Evolutionary conservation across 30 jellyfish, hydroid and myxozoan genomes (phyloP), one percentile per base, ranked within the genome.

Genomic region (Turritopsis rubra): DNA sequence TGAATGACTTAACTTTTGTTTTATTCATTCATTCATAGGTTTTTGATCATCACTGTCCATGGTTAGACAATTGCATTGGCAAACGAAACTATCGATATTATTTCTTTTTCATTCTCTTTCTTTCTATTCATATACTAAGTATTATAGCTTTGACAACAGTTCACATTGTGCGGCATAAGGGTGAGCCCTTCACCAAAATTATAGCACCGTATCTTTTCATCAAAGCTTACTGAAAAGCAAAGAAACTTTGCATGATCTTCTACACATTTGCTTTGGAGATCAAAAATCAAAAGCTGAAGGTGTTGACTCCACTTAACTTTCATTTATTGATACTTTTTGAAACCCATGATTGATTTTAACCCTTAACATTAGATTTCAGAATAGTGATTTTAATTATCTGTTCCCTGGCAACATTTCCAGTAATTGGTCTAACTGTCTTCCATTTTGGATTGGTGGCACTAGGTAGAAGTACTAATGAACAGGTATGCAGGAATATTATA

Each of bases 61-160:
- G 99, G 99, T 95, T 94, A 21, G 97, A 94, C 87, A 94, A 94
- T 80, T 94, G 99, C 80, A 89, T 94, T 70, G 99, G 99, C 22
- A 89, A 89, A 71, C 72, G 94, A 65, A 94, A 94, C 66, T 94
- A 94, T 82, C 89, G 97, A 66, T 89, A 89, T 83, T 94, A 89
- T 92, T 94, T 94, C 82, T 88, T 72, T 75, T 93, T 93, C 53
- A 81, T 93, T 1, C 41, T 88, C 54, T 85, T 84, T 24, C 95
- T 93, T 16, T 87, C 99, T 23, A 75, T 93, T 26, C 99, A 93
- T 79, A 93, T 93, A 29, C 21, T 93, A 66, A 75, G 91, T 26
- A 96, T 93, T 22, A 85, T 93, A 17, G 77, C 87, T 3, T 83
- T 88, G 52, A 53, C 93, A 1, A 89, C 84, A 23, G 27, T 88